phyloP scores from a whole-genome alignment of 2,888 invertebrate species.

The Orthosia gothica region DNA sequence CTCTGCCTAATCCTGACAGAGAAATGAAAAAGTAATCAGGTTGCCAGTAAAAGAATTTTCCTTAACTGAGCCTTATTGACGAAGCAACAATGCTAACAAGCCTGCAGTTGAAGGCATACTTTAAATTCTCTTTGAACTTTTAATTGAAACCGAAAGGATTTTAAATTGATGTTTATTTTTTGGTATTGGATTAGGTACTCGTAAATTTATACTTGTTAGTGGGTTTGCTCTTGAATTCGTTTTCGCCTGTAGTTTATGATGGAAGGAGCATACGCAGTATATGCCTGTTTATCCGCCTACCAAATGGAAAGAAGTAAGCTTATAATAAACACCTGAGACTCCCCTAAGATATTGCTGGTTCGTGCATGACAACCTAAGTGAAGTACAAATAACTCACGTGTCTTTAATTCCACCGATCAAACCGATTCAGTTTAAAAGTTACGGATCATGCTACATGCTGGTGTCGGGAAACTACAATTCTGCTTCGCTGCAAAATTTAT shows the following conservation, averaged over 20 bases:
- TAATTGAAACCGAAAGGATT: neutral
- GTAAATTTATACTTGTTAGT: neutral
- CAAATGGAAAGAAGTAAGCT: neutral
- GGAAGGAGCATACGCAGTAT: too few relatives aligned
- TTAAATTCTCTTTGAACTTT: constrained; percentile 4
- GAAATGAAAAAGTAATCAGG: neutral
- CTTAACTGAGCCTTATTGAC: neutral
- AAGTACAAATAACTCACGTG: neutral
- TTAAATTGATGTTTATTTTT: neutral
- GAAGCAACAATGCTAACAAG: neutral
- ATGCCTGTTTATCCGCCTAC: neutral
- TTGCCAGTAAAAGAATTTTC: neutral
- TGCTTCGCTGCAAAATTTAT: neutral
- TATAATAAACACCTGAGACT: neutral
- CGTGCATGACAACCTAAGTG: neutral
- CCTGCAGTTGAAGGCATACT: neutral
- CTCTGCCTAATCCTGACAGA: neutral
- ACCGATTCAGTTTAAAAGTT: neutral
- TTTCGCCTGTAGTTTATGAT: too few relatives aligned
- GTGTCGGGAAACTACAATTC: neutral
- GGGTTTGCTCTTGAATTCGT: neutral
- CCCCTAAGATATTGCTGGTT: neutral
- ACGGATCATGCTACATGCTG: neutral
- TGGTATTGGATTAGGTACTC: neutral
- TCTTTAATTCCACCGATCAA: neutral